phyloP scores from a whole-genome alignment of 2,113 vertebrate genomes.

The Sus scrofa region T2T-Sscrofa CM000820.6:122795501-122796000 shows the following conservation, averaged over 20 bases:
- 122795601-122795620: not conserved
- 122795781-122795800: not conserved
- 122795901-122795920: not conserved
- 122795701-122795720: too few relatives aligned
- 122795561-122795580: not conserved
- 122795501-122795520: not conserved
- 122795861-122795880: not conserved
- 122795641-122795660: not conserved
- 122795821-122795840: not conserved
- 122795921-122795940: not conserved
- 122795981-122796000: not conserved
- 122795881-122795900: not conserved
- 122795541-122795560: not conserved
- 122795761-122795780: too few relatives aligned
- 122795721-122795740: too few relatives aligned
- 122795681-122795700: too few relatives aligned
- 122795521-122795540: not conserved
- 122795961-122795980: not conserved
- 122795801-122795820: not conserved
- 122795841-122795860: not conserved
- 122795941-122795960: not conserved
- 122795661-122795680: too few relatives aligned
- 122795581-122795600: not conserved
- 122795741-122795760: too few relatives aligned
- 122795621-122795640: not conserved